These are phyloP conservation scores for Drosophila pseudotalamancana DNA, from an alignment of 2,888 invertebrate genomes.

Conservation along the genomic window DNA sequence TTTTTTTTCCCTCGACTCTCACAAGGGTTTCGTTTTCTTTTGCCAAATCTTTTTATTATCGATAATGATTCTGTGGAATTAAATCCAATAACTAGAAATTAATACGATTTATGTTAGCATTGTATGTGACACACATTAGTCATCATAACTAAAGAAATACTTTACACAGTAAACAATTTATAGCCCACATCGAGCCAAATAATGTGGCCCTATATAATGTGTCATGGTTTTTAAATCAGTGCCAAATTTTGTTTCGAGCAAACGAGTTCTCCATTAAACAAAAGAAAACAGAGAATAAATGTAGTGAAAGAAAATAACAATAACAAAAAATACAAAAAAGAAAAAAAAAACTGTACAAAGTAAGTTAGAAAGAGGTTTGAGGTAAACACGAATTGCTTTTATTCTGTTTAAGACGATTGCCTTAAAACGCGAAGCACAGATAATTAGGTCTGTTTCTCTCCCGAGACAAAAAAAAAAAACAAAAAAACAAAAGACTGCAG, in stretches of 20 bases:
- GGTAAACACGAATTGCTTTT: constrained; percentile 9
- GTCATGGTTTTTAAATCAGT: constrained; percentile 24
- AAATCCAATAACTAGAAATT: constrained; percentile 1
- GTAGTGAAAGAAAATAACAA: neutral
- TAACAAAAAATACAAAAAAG: too few species aligned
- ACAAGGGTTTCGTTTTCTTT: constrained; percentile 9
- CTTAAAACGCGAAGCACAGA: constrained; percentile 43
- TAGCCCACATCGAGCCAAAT: neutral
- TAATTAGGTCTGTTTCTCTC: constrained; percentile 48
- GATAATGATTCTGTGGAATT: constrained; percentile 10
- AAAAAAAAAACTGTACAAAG: constrained; percentile 35
- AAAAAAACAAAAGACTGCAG: constrained; percentile 19
- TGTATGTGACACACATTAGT: constrained; percentile 13
- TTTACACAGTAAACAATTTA: neutral
- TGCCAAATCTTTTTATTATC: constrained; percentile 3
- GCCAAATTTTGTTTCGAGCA: constrained; percentile 27
- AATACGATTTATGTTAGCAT: constrained; percentile 12
- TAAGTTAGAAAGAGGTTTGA: constrained; percentile 26
- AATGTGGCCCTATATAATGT: constrained; percentile 17
- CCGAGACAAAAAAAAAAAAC: constrained; percentile 26
- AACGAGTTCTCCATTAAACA: constrained; percentile 31
- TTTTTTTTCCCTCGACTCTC: neutral
- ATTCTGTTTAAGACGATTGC: constrained; percentile 32
- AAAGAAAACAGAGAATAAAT: constrained; percentile 5
- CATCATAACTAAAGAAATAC: neutral